Base-by-base conservation (phyloP, 2,888 invertebrate species). In the Scaptomyza parva region DNA sequence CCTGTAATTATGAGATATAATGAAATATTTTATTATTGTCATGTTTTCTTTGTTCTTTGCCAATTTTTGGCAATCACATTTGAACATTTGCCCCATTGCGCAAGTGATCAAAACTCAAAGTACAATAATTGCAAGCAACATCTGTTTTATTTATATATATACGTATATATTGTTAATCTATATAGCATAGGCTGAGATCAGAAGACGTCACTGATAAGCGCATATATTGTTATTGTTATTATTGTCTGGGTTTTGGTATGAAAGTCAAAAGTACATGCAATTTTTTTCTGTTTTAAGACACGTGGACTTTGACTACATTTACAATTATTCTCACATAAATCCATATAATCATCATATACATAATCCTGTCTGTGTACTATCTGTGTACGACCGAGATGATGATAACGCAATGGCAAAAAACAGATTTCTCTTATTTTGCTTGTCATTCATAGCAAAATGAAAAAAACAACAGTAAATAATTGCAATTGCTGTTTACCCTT, bases 151-250 rank as follows among this genome's bases (percentile, higher is more conserved):
- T 26, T 41, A 7, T 30, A 28, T 14, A 39, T 43, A 33, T 44
- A 43, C 24, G 35, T 26, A 40, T 35, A 9, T 30, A 50, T 17
- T 30, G 14, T 26, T 41, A 47, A 33, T 28, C 4, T 74, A 48
- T 73, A 47, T 57, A 61, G 37, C 44, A 41, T 69, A 61, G 53
- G 70, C 76, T 45, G 33, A 43, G 41, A 26, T 37, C 33, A 20
- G 33, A 5, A 7, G 44, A 71, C 70, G 76, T 75, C 70, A 69
- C 70, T 75, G 75, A 71, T 70, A 70, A 70, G 14, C 26, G 5
- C n/a, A 35, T 20, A n/a, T n/a, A n/a, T n/a, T n/a, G n/a, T n/a
- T 5, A 24, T 7, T 24, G 8, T 33, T n/a, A 14, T 28, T 45
- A 3, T 41, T 20, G 20, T 22, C 35, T 39, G 18, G 14, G 6